These are phyloP conservation scores for Solenopsis fugax DNA, from an alignment of 1,140 invertebrate genomes.

Conservation along the genomic window DNA sequence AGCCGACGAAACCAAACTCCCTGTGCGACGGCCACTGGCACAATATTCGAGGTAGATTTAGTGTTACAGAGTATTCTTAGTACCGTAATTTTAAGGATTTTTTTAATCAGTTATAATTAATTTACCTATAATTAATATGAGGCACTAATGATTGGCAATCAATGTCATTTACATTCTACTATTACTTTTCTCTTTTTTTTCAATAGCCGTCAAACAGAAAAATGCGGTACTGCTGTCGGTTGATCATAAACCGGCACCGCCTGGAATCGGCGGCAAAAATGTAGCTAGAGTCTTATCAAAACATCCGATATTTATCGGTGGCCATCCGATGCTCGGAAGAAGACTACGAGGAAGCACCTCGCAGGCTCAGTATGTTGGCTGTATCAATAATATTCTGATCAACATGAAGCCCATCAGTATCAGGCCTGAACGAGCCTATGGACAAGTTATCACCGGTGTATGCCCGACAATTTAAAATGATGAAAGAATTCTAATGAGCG, in stretches of 20 bases:
- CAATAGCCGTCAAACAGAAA: slow-evolving; percentile 93
- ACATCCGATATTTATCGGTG: slow-evolving; percentile 96
- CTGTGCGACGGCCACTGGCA: slow-evolving; percentile 98
- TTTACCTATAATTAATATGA: background rate
- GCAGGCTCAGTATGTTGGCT: slow-evolving; percentile 92
- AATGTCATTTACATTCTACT: slow-evolving; percentile 38
- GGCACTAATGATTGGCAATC: background rate
- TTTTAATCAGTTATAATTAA: slow-evolving; percentile 55
- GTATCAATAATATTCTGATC: slow-evolving; percentile 92
- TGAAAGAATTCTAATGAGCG: background rate
- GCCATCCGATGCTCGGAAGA: slow-evolving; percentile 90
- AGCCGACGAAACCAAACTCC: slow-evolving; percentile 89
- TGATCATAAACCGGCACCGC: slow-evolving; percentile 90
- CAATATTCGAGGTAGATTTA: slow-evolving; percentile 91
- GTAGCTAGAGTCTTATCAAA: slow-evolving; percentile 92
- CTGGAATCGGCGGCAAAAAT: slow-evolving; percentile 89
- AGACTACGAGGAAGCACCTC: slow-evolving; percentile 88
- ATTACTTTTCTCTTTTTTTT: background rate
- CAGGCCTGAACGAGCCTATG: slow-evolving; percentile 88
- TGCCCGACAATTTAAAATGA: slow-evolving; percentile 90
- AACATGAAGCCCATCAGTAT: slow-evolving; percentile 88
- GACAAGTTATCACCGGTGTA: slow-evolving; percentile 90
- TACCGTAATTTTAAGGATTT: slow-evolving; percentile 13
- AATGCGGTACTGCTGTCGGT: slow-evolving; percentile 94
- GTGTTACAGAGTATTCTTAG: background rate